Base-by-base conservation (phyloP, 2,888 invertebrate genomes). In the Leucophenga maculata region DNA sequence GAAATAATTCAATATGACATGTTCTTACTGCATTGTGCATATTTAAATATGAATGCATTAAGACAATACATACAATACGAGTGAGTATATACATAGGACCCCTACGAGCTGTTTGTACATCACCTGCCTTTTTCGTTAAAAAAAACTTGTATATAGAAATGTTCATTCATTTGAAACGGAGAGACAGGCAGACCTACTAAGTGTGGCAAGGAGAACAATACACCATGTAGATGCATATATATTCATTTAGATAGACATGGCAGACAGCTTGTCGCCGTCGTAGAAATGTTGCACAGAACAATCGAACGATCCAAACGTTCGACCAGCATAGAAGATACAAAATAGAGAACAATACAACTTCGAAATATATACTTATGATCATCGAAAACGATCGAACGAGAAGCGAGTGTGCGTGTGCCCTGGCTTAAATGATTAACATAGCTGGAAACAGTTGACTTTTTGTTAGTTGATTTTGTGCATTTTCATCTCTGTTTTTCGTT, bases 191-290 rank as follows among this genome's bases (percentile, higher is more conserved):
- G 11, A 39, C 8, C 39, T 39, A 6, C 39, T 39, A 39, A 39
- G 39, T 39, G 39, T 39, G 39, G 39, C 39, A 39, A 39, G 39
- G 11, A 39, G 39, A 39, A 39, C 39, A 39, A 39, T 39, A 44
- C 50, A 69, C 11, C 11, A 26, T 62, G 39, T 48, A 71, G 55
- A 70, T 66, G 59, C 67, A 68, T 50, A 64, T 44, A 57, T 65
- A n/a, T n/a, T n/a, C 54, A 60, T 18, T 65, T 39, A 39, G 39
- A 39, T 3, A 68, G 76, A 78, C 73, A 73, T 78, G 78, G 77
- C 72, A 85, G 86, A 86, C 85, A 83, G 83, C 74, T 76, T 85
- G 85, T 85, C 85, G 85, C 85, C 85, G 71, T 54, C 44, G 59
- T 16, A 46, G 46, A 60, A 48, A 26, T n/a, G 60, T 50, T 69